Percentiles rank a stretch among this genome's conserved stretches.
Conservation (phyloP, 2,113 vertebrate species). For the Epinephelus fuscoguttatus region DNA sequence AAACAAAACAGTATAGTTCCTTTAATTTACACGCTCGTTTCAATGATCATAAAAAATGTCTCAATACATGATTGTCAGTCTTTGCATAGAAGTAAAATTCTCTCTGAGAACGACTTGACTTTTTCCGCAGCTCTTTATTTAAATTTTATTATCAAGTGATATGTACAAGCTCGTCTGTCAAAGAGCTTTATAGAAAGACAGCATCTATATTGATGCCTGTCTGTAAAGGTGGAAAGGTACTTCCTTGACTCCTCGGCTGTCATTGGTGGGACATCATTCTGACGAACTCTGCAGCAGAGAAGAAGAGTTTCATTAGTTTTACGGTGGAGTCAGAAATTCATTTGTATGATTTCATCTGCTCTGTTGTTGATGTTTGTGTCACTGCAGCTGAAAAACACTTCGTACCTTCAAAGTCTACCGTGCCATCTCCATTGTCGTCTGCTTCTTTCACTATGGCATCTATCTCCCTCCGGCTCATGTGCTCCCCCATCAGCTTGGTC, state of each 20-base stretch:
- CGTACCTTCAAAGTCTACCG: constrained; percentile 91
- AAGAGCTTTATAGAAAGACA: not conserved
- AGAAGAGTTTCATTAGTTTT: constrained; percentile 1
- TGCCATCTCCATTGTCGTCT: constrained; percentile 89
- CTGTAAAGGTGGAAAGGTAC: constrained; percentile 21
- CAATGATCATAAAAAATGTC: constrained; percentile 12
- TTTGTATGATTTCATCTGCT: not conserved
- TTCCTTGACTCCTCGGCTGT: constrained; percentile 27
- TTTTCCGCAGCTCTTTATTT: constrained; percentile 23
- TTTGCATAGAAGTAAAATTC: constrained; percentile 52
- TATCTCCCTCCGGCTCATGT: constrained; percentile 85
- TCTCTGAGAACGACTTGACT: constrained; percentile 17
- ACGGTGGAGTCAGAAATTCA: not conserved
- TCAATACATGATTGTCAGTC: constrained; percentile 12
- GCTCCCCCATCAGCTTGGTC: constrained; percentile 88
- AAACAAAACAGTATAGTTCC: constrained; percentile 34
- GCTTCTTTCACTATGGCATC: constrained; percentile 87
- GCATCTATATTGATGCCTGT: not conserved
- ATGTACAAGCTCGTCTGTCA: not conserved
- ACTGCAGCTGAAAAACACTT: not conserved
- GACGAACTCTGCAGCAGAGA: constrained; percentile 79
- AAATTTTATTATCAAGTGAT: not conserved
- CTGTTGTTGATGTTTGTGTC: not conserved
- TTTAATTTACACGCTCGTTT: not conserved
- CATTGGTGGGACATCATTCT: constrained; percentile 82